phyloP scores from a whole-genome alignment of 2,888 invertebrate species.

The Melangyna quadrimaculata region DNA sequence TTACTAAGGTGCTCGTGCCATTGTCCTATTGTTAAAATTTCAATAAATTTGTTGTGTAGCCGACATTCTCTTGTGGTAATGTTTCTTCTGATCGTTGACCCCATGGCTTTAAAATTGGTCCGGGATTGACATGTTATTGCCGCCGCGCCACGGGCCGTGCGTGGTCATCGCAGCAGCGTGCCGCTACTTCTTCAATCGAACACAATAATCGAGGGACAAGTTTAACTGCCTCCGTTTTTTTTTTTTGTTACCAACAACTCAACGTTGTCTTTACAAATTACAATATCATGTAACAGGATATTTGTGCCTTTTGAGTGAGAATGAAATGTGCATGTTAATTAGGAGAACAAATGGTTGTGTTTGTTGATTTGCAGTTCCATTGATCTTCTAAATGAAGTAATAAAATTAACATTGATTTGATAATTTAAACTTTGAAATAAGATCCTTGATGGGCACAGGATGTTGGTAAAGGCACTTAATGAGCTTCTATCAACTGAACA shows the following conservation, averaged over 20 bases:
- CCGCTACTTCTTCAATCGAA: slow-evolving; percentile 8
- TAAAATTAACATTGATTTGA: slow-evolving; percentile 41
- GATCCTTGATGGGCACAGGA: slow-evolving; percentile 45
- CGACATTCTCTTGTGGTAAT: slow-evolving; percentile 12
- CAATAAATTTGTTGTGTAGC: slow-evolving; percentile 11
- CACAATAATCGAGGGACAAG: slow-evolving; percentile 42
- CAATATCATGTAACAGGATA: slow-evolving; percentile 20
- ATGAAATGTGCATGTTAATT: slow-evolving; percentile 60
- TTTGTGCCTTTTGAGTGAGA: slow-evolving; percentile 17
- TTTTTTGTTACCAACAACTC: neutral
- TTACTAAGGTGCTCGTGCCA: slow-evolving; percentile 8
- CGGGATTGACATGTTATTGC: slow-evolving; percentile 22
- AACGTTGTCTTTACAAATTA: neutral
- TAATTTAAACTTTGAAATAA: neutral
- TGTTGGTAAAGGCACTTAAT: neutral
- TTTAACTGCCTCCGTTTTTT: slow-evolving; percentile 36
- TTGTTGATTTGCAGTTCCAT: slow-evolving; percentile 15
- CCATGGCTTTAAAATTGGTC: slow-evolving; percentile 25
- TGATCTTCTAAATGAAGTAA: slow-evolving; percentile 48
- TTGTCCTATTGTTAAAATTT: neutral
- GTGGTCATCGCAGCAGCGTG: neutral
- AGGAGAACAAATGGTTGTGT: slow-evolving; percentile 5
- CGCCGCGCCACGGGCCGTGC: neutral
- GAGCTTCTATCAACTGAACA: neutral
- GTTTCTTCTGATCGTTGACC: slow-evolving; percentile 60